These are phyloP conservation scores for Pimpla rufipes DNA, from an alignment of 2,888 invertebrate genomes.

Conservation along the genomic window DNA sequence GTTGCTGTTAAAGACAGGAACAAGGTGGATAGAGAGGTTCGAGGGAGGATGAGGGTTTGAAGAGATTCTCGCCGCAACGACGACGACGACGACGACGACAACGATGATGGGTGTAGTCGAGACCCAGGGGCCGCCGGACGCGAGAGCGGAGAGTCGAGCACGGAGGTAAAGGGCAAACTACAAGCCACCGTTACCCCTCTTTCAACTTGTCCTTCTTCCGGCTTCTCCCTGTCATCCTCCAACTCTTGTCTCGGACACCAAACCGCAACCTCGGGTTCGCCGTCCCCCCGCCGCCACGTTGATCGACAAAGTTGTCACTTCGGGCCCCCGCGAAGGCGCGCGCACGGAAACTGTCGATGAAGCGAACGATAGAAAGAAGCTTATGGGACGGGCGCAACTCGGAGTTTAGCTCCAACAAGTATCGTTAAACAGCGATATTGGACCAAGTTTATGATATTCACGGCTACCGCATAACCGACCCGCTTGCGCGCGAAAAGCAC, in stretches of 20 bases:
- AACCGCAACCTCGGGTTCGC: conserved; percentile 2
- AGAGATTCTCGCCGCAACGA: conserved; percentile 47
- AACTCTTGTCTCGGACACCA: conserved; percentile 23
- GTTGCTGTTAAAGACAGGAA: conserved; percentile 33
- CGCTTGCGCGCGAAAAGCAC: too few relatives aligned
- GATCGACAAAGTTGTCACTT: conserved; percentile 38
- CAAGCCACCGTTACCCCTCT: conserved; percentile 13
- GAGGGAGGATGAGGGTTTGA: conserved; percentile 28
- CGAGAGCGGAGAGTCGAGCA: conserved; percentile 18
- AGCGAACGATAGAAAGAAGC: background rate
- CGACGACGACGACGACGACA: conserved; percentile 32
- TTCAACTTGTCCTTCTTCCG: conserved; percentile 27
- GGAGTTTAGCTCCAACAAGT: background rate
- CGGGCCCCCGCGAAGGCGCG: conserved; percentile 5
- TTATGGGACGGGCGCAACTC: background rate
- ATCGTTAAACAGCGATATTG: background rate
- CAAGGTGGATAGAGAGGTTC: conserved; percentile 12
- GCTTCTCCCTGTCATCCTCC: conserved; percentile 25
- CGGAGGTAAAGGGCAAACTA: conserved; percentile 36
- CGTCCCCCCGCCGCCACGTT: background rate
- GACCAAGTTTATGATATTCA: background rate
- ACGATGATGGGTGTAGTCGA: conserved; percentile 18
- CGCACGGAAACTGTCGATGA: background rate
- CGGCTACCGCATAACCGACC: too few relatives aligned
- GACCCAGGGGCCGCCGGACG: conserved; percentile 2